phyloP scores from a whole-genome alignment of 2,888 invertebrate species.

The Ctenicera cuprea region DNA sequence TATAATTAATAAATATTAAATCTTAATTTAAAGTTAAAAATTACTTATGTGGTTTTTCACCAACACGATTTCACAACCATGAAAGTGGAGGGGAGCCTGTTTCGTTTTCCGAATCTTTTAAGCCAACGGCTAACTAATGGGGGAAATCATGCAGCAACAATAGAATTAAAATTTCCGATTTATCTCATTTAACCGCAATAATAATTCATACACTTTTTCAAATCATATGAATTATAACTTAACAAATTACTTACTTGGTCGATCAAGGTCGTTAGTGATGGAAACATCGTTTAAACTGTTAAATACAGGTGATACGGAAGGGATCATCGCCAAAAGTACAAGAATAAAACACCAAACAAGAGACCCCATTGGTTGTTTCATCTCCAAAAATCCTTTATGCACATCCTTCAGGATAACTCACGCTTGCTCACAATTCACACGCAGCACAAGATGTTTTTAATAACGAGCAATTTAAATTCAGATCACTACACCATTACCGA shows the following conservation, averaged over 20 bases:
- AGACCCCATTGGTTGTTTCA: conserved; percentile 63
- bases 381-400: conserved; percentile 50
- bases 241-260: conserved; percentile 73
- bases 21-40: too few species aligned
- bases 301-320: conserved; percentile 72
- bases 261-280: conserved; percentile 78
- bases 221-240: too few species aligned
- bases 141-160: too few species aligned
- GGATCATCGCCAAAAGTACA: conserved; percentile 69
- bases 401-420: conserved; percentile 37
- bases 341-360: conserved; percentile 73
- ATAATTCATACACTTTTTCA: too few species aligned
- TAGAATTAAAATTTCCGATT: too few species aligned
- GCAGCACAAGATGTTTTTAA: conserved; percentile 30
- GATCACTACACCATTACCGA: conserved; percentile 44
- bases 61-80: too few species aligned
- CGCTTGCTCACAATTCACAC: conserved; percentile 31
- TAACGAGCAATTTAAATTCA: conserved; percentile 40
- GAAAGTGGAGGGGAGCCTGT: too few species aligned
- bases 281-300: conserved; percentile 75
- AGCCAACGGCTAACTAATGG: too few species aligned
- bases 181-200: too few species aligned
- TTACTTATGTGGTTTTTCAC: too few species aligned
- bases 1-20: too few species aligned
- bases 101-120: too few species aligned